phyloP scores from a whole-genome alignment of 2,797 vertebrate species.

The Falco naumanni region DNA sequence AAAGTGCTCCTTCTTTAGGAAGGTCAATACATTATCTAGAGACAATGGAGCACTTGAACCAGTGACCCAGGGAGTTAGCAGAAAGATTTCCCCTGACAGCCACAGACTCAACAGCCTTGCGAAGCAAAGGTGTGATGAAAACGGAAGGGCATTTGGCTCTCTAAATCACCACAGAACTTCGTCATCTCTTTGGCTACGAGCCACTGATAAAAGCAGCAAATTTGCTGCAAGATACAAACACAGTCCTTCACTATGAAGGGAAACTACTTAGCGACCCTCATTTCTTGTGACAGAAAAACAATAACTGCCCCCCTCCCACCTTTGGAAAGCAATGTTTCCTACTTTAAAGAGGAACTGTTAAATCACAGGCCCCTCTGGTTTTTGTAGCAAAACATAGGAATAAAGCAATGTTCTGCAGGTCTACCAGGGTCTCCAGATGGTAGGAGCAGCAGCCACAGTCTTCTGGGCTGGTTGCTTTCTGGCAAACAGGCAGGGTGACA shows the following conservation, averaged over 20 bases:
- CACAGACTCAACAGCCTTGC: background rate
- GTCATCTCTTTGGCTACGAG: slow-evolving; percentile 28
- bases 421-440: slow-evolving; percentile 89
- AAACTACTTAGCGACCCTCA: background rate
- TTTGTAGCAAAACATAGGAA: background rate
- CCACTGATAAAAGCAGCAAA: slow-evolving; percentile 28
- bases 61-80: slow-evolving; percentile 14
- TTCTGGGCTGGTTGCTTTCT: slow-evolving; percentile 55
- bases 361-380: slow-evolving; percentile 42
- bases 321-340: slow-evolving; percentile 65
- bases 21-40: background rate
- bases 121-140: background rate
- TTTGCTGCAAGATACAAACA: slow-evolving; percentile 25
- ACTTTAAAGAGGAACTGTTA: slow-evolving; percentile 51
- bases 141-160: background rate
- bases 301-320: background rate
- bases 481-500: background rate
- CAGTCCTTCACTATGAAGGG: slow-evolving; percentile 75
- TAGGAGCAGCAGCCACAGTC: background rate
- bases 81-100: slow-evolving; percentile 9
- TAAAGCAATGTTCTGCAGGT: background rate
- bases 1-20: slow-evolving; percentile 28
- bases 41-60: slow-evolving; percentile 51
- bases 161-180: background rate
- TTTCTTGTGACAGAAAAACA: slow-evolving; percentile 55